Percentiles rank a stretch among this genome's conserved stretches.
These are phyloP conservation scores for Zygaena filipendulae DNA, from an alignment of 2,888 invertebrate species.

Conservation along the genomic window DNA sequence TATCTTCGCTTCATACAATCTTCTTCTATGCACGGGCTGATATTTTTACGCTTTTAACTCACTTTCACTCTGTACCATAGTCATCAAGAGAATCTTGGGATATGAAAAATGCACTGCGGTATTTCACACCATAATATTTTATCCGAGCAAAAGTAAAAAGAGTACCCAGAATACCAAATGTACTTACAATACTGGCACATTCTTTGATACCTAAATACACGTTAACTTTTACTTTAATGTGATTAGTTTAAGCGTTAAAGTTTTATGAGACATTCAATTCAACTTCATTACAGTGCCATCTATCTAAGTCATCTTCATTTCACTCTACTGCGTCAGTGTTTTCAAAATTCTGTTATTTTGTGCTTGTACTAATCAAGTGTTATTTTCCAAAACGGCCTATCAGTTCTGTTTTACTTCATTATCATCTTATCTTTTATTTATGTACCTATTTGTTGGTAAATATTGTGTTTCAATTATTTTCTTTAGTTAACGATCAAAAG, in stretches of 20 bases:
- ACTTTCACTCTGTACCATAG: slow-evolving; percentile 62
- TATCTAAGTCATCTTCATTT: slow-evolving; percentile 39
- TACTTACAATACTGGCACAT: slow-evolving; percentile 50
- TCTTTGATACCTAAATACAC: slow-evolving; percentile 34
- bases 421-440: slow-evolving; percentile 46
- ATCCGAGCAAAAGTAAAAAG: too few relatives aligned
- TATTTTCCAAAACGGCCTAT: slow-evolving; percentile 71
- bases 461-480: too few relatives aligned
- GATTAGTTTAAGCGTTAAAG: slow-evolving; percentile 32
- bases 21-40: slow-evolving; percentile 66
- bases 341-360: slow-evolving; percentile 48
- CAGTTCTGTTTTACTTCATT: slow-evolving; percentile 46
- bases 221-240: slow-evolving; percentile 23
- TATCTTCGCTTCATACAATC: slow-evolving; percentile 62
- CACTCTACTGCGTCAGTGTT: slow-evolving; percentile 45
- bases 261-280: slow-evolving; percentile 19
- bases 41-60: slow-evolving; percentile 53
- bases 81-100: slow-evolving; percentile 39
- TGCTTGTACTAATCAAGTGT: slow-evolving; percentile 53
- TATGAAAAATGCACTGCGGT: slow-evolving; percentile 51
- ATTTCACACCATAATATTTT: slow-evolving; percentile 41
- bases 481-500: too few relatives aligned
- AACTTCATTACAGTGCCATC: slow-evolving; percentile 30
- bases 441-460: too few relatives aligned
- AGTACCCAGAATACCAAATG: too few relatives aligned